Evolutionary conservation across 2,113 vertebrate species (phyloP), one percentile per base, ranked within the genome.

Genomic region (Forbesichthys agassizii): DNA sequence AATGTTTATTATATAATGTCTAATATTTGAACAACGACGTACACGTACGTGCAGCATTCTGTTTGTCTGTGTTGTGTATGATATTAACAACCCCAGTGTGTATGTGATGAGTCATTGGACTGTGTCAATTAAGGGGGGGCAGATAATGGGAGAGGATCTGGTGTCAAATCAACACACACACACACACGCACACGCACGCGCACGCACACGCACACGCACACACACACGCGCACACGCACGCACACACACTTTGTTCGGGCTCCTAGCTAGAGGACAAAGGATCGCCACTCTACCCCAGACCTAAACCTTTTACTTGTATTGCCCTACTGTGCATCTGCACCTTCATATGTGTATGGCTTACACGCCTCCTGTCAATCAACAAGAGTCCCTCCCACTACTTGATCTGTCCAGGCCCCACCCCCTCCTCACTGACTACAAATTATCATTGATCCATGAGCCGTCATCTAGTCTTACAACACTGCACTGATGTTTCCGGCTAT

Each of bases 371-470:
- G 49, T 58, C 18, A 1, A 33, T 42, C 64, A 16, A 5, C 18
- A 51, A 11, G 5, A 66, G 20, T 48, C 48, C 54, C 36, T 56
- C 47, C 46, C 63, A 42, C 36, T 76, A 91, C 27, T 84, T 82
- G 79, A 86, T 77, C 67, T 18, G n/a, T 27, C 53, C 49, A 51
- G 14, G 5, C 18, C 11, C 11, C 11, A 33, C 0, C 11, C 51
- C 72, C 53, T 60, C 65, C 66, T 49, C 59, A 27, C 27, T 48
- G 46, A 51, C 54, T 55, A 59, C 47, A 84, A 81, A 88, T 83
- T 20, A 81, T 73, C 81, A 87, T 82, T 77, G 74, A 89, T 86
- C 58, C 9, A 11, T 63, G 12, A 36, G 60, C 56, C 56, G 64
- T 61, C 3, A 64, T 58, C 47, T 69, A 48, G 52, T 3, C n/a